Percentiles rank a stretch among this genome's conserved stretches.
phyloP scores from a whole-genome alignment of 1,140 invertebrate genomes.

The Penaeus vannamei region DNA sequence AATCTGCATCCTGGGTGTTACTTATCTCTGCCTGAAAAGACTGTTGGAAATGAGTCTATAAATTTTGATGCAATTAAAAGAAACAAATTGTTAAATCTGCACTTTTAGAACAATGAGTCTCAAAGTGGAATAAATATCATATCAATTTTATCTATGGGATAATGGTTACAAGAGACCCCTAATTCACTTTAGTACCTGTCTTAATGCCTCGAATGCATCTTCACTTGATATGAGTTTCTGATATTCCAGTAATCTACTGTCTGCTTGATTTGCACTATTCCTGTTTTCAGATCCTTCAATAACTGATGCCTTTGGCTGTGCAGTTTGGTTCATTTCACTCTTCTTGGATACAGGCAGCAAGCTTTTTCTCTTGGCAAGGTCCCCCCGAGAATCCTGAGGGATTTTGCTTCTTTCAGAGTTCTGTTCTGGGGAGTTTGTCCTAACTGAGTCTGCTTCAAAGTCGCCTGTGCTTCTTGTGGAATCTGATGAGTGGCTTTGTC shows the following conservation, averaged over 20 bases:
- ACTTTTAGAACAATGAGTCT: too few relatives aligned
- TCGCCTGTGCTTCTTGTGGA: too few relatives aligned
- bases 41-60: neutral
- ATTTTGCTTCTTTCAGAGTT: neutral
- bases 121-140: neutral
- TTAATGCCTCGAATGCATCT: conserved; percentile 50
- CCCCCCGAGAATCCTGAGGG: too few relatives aligned
- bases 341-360: too few relatives aligned
- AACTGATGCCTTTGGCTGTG: too few relatives aligned
- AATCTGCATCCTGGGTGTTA: conserved; percentile 36
- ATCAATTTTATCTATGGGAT: too few relatives aligned
- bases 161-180: neutral
- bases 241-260: conserved; percentile 25
- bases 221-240: conserved; percentile 49
- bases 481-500: too few relatives aligned
- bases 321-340: too few relatives aligned
- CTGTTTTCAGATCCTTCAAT: too few relatives aligned
- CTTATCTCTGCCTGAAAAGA: conserved; percentile 20
- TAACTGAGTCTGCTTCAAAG: neutral
- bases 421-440: neutral
- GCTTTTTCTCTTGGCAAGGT: too few relatives aligned
- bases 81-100: neutral
- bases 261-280: conserved; percentile 16
- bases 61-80: neutral
- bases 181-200: conserved; percentile 20